Evolutionary conservation across 2,797 vertebrate genomes (phyloP).

Genomic region (Enteromius viviparus): DNA sequence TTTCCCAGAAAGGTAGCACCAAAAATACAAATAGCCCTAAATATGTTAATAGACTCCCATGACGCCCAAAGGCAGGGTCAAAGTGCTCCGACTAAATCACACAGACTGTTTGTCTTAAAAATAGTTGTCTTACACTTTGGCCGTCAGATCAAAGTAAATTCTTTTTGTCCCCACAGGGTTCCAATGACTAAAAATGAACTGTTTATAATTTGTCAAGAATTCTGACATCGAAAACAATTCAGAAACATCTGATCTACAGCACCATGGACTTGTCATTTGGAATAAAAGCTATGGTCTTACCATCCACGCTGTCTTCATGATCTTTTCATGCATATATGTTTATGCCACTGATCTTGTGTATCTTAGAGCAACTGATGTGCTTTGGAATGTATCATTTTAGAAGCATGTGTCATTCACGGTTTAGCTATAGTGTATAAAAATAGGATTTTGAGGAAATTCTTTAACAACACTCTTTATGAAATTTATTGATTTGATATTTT

Average conservation of each 20-base stretch:
- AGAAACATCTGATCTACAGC: slow-evolving; percentile 36
- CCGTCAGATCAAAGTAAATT: slow-evolving; percentile 35
- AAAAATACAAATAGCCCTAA: slow-evolving; percentile 45
- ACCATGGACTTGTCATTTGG: background rate
- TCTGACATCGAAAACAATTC: slow-evolving; percentile 28
- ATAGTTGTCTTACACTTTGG: slow-evolving; percentile 32
- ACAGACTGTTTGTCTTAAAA: slow-evolving; percentile 38
- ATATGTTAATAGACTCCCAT: slow-evolving; percentile 23
- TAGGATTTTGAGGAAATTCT: background rate
- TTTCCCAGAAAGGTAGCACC: slow-evolving; percentile 55
- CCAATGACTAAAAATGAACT: slow-evolving; percentile 14
- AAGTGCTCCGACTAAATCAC: slow-evolving; percentile 5
- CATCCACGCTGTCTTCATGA: background rate
- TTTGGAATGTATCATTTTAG: background rate
- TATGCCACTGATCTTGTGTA: background rate
- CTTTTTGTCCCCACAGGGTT: slow-evolving; percentile 6
- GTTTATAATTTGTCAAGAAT: slow-evolving; percentile 25
- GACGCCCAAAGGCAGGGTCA: slow-evolving; percentile 1
- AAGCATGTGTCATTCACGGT: background rate
- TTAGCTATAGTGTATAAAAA: background rate
- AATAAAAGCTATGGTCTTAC: background rate
- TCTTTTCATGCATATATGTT: background rate
- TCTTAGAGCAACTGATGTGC: too few species aligned
- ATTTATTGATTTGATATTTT: background rate
- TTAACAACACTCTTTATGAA: background rate